Evolutionary conservation across 2,113 vertebrate genomes (phyloP), one percentile per base, ranked within the genome.

Genomic region (Trematomus loennbergii): DNA sequence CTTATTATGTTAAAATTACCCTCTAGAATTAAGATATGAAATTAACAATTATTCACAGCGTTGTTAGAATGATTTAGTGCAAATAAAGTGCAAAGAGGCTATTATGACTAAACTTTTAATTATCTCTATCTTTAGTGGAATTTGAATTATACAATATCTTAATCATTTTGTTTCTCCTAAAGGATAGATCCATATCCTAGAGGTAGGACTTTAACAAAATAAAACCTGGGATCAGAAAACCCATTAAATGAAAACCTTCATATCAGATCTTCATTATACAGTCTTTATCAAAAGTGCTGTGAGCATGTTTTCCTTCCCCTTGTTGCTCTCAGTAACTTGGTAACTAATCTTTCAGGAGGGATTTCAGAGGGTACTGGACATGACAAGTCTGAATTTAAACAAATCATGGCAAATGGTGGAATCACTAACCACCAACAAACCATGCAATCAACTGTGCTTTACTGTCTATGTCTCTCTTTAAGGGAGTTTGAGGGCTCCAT

Each of bases 401-500:
- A 75, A 78, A 83, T 69, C 48, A 66, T 75, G 66, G n/a, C 20
- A 17, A 66, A 33, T 65, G 61, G 11, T 66, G 52, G 1, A 52
- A 20, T 29, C 5, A 15, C 40, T 36, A 29, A 63, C 57, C 25
- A 57, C 55, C 40, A 72, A 2, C 40, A 66, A 33, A 22, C 20
- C 49, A 6, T 50, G 33, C 62, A 16, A 59, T 78, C 43, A 76
- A 0, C 62, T 46, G 55, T 79, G 61, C 3, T n/a, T 29, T 1
- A 18, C 69, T 78, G 22, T 63, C 18, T 82, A 16, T 54, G 15
- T 79, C 16, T 75, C 9, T 75, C 72, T 82, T 84, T 43, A 91
- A 98, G 97, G 87, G 97, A 97, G 86, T 97, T 97, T 90, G 95
- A 96, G 89, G 95, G 12, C 76, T 96, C 96, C 63, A 96, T 98